Base-by-base conservation (phyloP, 2,888 invertebrate genomes). In the Nymphalis urticae region DNA sequence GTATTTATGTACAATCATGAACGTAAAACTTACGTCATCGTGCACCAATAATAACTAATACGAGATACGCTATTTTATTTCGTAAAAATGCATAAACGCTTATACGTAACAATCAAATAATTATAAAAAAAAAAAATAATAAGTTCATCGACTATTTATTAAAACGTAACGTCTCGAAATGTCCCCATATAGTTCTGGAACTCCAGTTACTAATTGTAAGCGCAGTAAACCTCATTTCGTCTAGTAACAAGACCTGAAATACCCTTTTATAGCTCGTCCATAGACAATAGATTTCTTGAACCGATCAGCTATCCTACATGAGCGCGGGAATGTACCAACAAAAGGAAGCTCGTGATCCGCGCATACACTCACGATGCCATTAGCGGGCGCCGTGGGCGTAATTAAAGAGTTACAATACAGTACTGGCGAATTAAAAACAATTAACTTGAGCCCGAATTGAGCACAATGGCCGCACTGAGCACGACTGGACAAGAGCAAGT, bases 341-440 rank as follows among this genome's bases (percentile, higher is more conserved):
- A 85, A 86, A 86, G 80, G 78, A 82, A 78, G 75, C 58, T 83
- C 84, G 85, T 82, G 85, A 87, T 84, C 83, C 76, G 81, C 80
- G 82, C 84, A 75, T 76, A 80, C 84, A 82, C 82, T 79, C 89
- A 88, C 88, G 87, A 80, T 77, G 78, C 89, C 89, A 89, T 90
- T 90, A 90, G 86, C 85, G 81, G 80, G 76, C 77, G 75, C 80
- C 85, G 90, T 90, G 87, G 90, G 87, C 88, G 91, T 91, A 92
- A 92, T 91, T 92, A 92, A 90, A 91, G 87, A 89, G 85, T 84
- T 87, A 90, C 90, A 90, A 88, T 86, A 86, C 88, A 82, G 80
- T 82, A 82, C 82, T 81, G 82, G 85, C 84, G 89, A 90, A 91
- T 90, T 91, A 90, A 91, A 91, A 91, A 90, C 90, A 91, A 91